Percentiles rank a stretch among this genome's conserved stretches.
Conservation (phyloP, 2,797 vertebrate species). For the Neosalanx taihuensis region DNA sequence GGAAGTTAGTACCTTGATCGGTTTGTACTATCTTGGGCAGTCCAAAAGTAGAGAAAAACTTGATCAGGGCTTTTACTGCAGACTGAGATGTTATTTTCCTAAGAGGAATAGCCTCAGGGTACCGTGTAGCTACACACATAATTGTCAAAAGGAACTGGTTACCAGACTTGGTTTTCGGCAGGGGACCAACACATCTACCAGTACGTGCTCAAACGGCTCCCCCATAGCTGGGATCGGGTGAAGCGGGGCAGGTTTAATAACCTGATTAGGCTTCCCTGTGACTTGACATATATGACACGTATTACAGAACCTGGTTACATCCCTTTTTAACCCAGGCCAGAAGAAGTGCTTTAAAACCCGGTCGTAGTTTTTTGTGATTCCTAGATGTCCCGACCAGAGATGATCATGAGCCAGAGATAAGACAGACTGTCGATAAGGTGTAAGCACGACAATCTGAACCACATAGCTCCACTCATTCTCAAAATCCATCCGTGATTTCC, state of each 20-base stretch:
- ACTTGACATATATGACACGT: neutral
- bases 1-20: constrained; percentile 4
- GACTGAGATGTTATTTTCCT: neutral
- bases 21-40: neutral
- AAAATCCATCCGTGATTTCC: too few relatives aligned
- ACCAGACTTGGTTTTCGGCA: constrained; percentile 14
- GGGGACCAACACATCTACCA: neutral
- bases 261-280: neutral
- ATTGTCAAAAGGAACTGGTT: neutral
- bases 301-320: neutral
- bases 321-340: neutral
- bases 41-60: too few relatives aligned
- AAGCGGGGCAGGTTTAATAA: neutral
- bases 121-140: too few relatives aligned
- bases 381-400: too few relatives aligned
- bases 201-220: too few relatives aligned
- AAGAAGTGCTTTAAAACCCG: neutral
- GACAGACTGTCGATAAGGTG: too few relatives aligned
- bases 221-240: too few relatives aligned
- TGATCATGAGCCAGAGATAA: too few relatives aligned
- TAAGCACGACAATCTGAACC: too few relatives aligned
- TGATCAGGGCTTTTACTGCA: neutral
- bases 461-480: too few relatives aligned
- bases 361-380: too few relatives aligned
- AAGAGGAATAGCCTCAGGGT: too few relatives aligned